These are phyloP conservation scores for Taeniopygia guttata DNA, from an alignment of 2,797 vertebrate genomes.

Conservation along the genomic window DNA sequence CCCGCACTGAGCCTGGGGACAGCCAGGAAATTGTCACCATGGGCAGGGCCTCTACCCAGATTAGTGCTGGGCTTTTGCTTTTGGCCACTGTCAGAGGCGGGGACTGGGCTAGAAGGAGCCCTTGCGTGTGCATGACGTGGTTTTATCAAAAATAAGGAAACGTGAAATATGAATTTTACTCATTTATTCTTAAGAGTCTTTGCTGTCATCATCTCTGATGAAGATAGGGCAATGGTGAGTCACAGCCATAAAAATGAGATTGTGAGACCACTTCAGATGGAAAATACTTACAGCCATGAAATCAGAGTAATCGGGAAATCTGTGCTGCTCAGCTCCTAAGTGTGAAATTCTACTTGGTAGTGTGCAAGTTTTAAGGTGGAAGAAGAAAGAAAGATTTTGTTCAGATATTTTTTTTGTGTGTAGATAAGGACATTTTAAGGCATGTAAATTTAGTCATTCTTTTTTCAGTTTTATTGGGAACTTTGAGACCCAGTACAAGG, in stretches of 20 bases:
- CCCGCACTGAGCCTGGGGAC: fast-evolving
- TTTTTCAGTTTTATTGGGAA: background rate
- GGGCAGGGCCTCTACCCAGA: background rate
- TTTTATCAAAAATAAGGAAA: background rate
- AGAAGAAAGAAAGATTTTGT: background rate
- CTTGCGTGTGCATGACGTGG: background rate
- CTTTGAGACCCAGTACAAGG: background rate
- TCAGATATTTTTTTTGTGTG: background rate
- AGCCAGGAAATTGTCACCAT: background rate
- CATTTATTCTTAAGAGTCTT: background rate
- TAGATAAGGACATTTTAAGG: background rate
- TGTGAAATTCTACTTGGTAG: background rate
- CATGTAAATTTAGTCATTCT: background rate
- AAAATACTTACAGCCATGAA: background rate
- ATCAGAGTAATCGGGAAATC: background rate
- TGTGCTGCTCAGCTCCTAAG: background rate
- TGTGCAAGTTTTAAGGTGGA: background rate
- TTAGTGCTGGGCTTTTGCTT: background rate
- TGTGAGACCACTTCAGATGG: background rate
- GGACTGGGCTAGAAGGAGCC: background rate
- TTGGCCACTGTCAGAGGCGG: too few relatives aligned
- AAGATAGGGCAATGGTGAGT: background rate
- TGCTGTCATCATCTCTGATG: background rate
- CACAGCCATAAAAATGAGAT: background rate
- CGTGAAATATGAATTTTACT: background rate